Evolutionary conservation across 2,888 invertebrate species (phyloP).

Genomic region (Caenorhabditis wallacei): DNA sequence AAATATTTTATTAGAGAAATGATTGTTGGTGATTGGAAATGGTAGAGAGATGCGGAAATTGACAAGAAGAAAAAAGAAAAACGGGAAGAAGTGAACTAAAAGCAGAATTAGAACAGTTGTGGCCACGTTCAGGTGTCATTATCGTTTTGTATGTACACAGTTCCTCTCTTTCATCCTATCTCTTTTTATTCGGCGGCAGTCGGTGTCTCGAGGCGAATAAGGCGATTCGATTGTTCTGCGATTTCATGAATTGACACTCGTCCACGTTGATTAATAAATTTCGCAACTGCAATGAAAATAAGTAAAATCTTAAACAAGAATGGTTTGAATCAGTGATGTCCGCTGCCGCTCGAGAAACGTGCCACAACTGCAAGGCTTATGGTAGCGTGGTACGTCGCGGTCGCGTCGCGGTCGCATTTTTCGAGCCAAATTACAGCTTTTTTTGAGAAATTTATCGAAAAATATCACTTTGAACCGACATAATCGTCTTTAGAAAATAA

Average conservation of each 20-base stretch:
- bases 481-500: no score
- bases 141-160: constrained; percentile 33
- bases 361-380: no score
- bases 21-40: neutral
- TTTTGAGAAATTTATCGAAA: no score
- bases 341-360: no score
- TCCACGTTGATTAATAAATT: constrained; percentile 95
- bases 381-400: no score
- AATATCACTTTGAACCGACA: no score
- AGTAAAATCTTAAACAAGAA: no score
- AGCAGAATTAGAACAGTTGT: constrained; percentile 23
- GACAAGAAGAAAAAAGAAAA: constrained; percentile 13
- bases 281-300: constrained; percentile 87
- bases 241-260: constrained; percentile 94
- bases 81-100: constrained; percentile 9
- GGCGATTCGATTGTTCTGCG: constrained; percentile 93
- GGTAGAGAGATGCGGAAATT: constrained; percentile 2
- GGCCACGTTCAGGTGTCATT: constrained; percentile 41
- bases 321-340: no score
- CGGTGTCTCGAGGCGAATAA: constrained; percentile 88
- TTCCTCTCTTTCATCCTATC: constrained; percentile 8
- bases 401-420: no score
- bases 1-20: constrained; percentile 27
- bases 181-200: constrained; percentile 19
- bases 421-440: no score